Base-by-base conservation (phyloP, 2,888 invertebrate genomes). In the Drosophila flavopinicola region DNA sequence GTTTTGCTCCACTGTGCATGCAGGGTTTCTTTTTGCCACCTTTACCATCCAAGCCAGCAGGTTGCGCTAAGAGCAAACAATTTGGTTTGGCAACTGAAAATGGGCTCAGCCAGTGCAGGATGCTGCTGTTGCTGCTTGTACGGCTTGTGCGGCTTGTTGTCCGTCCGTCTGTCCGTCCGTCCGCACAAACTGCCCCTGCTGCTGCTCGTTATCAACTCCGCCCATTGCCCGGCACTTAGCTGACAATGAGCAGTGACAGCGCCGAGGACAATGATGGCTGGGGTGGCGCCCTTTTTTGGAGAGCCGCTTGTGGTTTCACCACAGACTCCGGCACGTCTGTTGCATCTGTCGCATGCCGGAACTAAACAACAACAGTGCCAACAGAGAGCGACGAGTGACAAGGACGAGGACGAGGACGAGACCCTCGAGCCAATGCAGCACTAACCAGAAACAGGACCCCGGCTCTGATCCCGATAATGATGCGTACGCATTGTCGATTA, bases 271-370 rank as follows among this genome's bases (percentile, higher is more conserved):
- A 44, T 65, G 47, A 47, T 37, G 66, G 42, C 29, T 23, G 61
- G 54, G 69, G 42, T 29, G 42, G 33, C 32, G 23, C 41, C 30
- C 15, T n/a, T 42, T 59, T 54, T 54, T 59, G 24, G 45, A 73
- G 73, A 79, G 79, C 80, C 83, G 79, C 80, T 83, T 82, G 85
- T 64, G 85, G 82, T 75, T 65, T 57, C 47, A 48, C 59, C 78
- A 54, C 61, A 72, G 60, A 54, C 60, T 52, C 48, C 48, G 49
- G 68, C 79, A 82, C 77, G 79, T 72, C 63, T 63, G 63, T 59
- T 86, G 75, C 76, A 79, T 84, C 72, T 87, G 87, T 85, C 85
- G 88, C 77, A 74, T 74, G 72, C 82, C 88, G 85, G 77, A 88
- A 88, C 86, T 85, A 85, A 88, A 74, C 66, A 77, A 70, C 69